These are phyloP conservation scores for Callopanchax toddi DNA, from an alignment of 2,113 vertebrate genomes.

Conservation along the genomic window DNA sequence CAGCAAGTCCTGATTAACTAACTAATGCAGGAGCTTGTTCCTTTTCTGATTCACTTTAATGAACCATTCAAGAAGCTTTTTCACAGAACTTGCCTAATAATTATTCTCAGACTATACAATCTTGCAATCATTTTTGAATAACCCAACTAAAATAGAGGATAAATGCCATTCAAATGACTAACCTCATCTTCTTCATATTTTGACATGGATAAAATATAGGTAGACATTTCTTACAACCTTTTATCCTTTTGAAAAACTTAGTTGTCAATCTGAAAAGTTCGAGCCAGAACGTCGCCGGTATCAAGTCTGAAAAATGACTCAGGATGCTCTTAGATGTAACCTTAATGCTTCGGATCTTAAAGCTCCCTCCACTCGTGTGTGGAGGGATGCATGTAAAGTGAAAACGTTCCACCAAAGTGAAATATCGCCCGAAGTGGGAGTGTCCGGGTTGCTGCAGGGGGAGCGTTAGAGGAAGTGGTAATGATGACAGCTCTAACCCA, in stretches of 20 bases:
- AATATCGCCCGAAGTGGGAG: constrained; percentile 70
- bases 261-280: constrained; percentile 48
- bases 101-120: constrained; percentile 56
- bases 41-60: constrained; percentile 53
- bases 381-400: constrained; percentile 50
- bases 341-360: constrained; percentile 38
- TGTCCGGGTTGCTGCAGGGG: constrained; percentile 75
- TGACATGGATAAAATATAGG: constrained; percentile 24
- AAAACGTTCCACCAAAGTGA: constrained; percentile 69
- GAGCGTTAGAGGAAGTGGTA: constrained; percentile 79
- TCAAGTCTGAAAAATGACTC: constrained; percentile 44
- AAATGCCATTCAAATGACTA: constrained; percentile 47
- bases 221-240: constrained; percentile 37
- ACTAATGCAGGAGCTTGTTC: constrained; percentile 45
- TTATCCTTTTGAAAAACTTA: constrained; percentile 9
- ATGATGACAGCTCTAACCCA: constrained; percentile 84
- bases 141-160: constrained; percentile 47
- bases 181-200: constrained; percentile 40
- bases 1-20: constrained; percentile 54
- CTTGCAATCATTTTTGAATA: constrained; percentile 52
- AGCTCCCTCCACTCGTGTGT: constrained; percentile 33
- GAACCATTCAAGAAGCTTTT: constrained; percentile 53
- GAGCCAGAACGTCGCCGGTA: constrained; percentile 28
- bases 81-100: constrained; percentile 48
- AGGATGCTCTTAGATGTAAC: constrained; percentile 51